A percentile compares a stretch with the other conserved stretches of the same genome.
These are phyloP conservation scores for Vulpes ferrilata DNA, from an alignment of 2,113 vertebrate genomes.

Conservation along the genomic window DNA sequence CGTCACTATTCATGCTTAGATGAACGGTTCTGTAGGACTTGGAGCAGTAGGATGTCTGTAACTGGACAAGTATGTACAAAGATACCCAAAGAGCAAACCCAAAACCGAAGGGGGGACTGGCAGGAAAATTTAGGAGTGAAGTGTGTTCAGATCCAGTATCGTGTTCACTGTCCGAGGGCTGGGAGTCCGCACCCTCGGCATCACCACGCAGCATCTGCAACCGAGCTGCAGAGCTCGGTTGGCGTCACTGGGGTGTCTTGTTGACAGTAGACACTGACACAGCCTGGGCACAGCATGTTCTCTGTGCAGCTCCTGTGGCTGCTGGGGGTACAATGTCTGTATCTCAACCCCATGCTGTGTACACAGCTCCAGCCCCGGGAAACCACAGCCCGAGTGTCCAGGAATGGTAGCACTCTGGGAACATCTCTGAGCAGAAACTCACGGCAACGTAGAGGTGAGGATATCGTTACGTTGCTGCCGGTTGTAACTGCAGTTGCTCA, in stretches of 20 bases:
- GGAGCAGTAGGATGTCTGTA: too few species aligned
- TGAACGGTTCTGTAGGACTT: rapidly evolving
- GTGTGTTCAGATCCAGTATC: too few species aligned
- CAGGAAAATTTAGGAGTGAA: neutral
- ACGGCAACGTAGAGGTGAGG: too few species aligned
- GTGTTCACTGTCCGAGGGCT: rapidly evolving
- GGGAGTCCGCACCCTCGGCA: neutral
- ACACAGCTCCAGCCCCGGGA: neutral
- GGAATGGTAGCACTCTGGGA: neutral
- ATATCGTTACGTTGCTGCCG: neutral
- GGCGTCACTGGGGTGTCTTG: neutral
- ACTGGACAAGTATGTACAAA: neutral
- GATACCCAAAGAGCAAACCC: neutral
- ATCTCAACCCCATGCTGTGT: neutral
- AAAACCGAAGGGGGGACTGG: neutral
- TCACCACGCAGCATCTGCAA: neutral
- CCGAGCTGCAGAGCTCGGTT: neutral
- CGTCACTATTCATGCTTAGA: rapidly evolving
- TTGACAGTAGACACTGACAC: too few species aligned
- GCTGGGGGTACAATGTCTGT: rapidly evolving
- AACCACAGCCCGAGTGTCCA: neutral
- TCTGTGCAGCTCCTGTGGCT: neutral
- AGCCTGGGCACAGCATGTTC: neutral
- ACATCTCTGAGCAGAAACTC: neutral
- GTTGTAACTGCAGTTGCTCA: neutral